phyloP scores from a whole-genome alignment of 1,140 invertebrate genomes.

The Papilio machaon region DNA sequence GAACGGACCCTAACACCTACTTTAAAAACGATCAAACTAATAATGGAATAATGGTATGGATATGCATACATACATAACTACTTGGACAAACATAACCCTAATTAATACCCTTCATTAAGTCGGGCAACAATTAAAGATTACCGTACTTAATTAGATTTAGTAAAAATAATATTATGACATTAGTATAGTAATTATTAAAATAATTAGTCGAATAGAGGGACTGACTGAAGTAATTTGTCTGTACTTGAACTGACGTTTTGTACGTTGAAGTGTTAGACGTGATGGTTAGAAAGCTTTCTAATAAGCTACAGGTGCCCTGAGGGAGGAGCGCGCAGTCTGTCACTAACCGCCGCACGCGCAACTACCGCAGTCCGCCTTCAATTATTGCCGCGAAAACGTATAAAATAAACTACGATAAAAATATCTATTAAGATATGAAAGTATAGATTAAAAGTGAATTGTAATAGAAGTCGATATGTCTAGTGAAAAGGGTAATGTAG shows the following conservation, averaged over 20 bases:
- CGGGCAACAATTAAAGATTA: no score
- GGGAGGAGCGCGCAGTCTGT: conserved; percentile 24
- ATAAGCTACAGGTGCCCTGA: neutral
- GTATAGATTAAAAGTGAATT: neutral
- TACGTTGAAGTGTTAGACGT: neutral
- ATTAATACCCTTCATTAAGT: no score
- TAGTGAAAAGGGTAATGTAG: conserved; percentile 15
- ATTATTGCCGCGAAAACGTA: neutral
- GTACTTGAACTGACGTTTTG: neutral
- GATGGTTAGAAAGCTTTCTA: conserved; percentile 22
- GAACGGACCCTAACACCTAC: no score
- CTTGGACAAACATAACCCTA: no score
- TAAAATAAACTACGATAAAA: neutral
- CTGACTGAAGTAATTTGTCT: neutral
- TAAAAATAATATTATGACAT: no score
- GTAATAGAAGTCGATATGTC: conserved; percentile 7
- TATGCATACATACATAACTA: no score
- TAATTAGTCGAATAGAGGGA: no score
- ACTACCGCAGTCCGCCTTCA: neutral
- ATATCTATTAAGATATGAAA: neutral
- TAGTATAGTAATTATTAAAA: no score
- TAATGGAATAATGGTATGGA: no score
- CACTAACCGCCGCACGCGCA: neutral
- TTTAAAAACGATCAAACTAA: no score
- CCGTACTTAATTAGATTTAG: no score